These are phyloP conservation scores for Festucalex cinctus DNA, from an alignment of 2,113 vertebrate genomes.

Conservation along the genomic window DNA sequence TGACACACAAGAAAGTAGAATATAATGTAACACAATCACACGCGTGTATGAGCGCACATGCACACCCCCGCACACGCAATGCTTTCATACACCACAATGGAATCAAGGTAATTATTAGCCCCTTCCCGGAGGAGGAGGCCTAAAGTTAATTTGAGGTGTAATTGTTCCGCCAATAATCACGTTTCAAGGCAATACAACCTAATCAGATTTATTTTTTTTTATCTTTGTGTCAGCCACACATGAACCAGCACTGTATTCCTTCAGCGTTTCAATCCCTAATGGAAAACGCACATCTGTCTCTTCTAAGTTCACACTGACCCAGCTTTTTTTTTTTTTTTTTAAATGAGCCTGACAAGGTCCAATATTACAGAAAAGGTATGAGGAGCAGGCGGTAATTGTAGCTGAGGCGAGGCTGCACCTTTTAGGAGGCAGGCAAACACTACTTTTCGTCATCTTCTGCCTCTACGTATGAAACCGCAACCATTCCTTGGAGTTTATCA, in stretches of 20 bases:
- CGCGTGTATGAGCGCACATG: no score
- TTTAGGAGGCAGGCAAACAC: neutral
- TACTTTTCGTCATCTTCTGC: neutral
- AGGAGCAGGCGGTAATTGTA: neutral
- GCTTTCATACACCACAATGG: neutral
- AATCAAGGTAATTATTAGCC: neutral
- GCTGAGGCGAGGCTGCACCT: neutral
- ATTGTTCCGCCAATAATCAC: neutral
- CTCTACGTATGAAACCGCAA: neutral
- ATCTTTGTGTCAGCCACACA: neutral
- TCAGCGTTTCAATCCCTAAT: neutral
- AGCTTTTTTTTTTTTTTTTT: neutral
- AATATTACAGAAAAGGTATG: neutral
- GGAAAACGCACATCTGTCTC: neutral
- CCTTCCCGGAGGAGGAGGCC: neutral
- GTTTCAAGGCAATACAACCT: neutral
- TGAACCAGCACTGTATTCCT: neutral
- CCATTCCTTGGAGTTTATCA: no score
- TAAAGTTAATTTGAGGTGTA: neutral
- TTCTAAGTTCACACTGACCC: neutral
- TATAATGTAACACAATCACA: no score
- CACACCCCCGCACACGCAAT: neutral
- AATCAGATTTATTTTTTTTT: neutral
- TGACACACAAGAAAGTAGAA: no score
- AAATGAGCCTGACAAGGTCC: neutral